Evolutionary conservation across 2,797 vertebrate species (phyloP).

Genomic region (Mormyrus hasselquistii): DNA sequence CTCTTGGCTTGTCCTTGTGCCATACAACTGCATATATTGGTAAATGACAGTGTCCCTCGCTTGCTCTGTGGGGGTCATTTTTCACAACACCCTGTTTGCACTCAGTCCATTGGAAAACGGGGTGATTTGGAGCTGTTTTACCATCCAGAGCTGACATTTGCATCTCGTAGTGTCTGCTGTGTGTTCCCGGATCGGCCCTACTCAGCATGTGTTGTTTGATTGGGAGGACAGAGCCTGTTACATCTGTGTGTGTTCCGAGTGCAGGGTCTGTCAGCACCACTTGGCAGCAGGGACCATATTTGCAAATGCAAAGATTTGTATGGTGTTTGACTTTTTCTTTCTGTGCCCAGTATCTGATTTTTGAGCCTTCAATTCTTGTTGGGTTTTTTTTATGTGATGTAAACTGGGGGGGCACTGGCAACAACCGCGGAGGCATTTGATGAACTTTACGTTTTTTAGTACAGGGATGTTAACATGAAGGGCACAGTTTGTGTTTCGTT

Average conservation of each 20-base stretch:
- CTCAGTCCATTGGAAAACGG: not conserved
- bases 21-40: not conserved
- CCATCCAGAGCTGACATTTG: not conserved
- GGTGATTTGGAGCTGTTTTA: not conserved
- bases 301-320: not conserved
- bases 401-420: not conserved
- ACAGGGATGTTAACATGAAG: not conserved
- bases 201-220: not conserved
- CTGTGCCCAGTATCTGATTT: not conserved
- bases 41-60: not conserved
- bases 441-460: not conserved
- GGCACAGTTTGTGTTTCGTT: not conserved
- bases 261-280: not conserved
- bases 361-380: not conserved
- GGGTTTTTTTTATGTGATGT: not conserved
- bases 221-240: not conserved
- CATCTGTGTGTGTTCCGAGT: not conserved
- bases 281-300: not conserved
- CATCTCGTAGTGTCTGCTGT: not conserved
- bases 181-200: not conserved
- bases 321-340: not conserved
- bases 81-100: not conserved
- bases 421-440: not conserved
- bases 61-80: not conserved
- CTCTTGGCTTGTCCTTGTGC: not conserved